Evolutionary conservation across 2,113 vertebrate genomes (phyloP), one percentile per base, ranked within the genome.

Genomic region (Entomyzon cyanotis): DNA sequence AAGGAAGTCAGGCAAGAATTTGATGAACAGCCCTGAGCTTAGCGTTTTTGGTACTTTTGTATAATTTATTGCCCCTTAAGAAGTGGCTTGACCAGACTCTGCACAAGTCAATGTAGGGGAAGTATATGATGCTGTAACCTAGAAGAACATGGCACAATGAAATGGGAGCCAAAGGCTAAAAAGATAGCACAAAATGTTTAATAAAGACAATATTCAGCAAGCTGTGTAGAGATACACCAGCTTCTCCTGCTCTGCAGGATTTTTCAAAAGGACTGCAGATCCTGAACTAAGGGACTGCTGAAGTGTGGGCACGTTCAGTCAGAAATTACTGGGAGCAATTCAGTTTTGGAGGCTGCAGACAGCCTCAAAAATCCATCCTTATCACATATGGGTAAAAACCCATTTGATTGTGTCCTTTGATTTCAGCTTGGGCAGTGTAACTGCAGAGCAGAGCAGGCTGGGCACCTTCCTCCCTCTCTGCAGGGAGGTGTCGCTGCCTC

Each of bases 341-440:
- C 44, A 28, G 25, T 30, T 56, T 88, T 33, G 47, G 65, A 84
- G 21, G 11, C 59, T 75, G 56, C 39, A 81, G 71, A 37, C 53
- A 87, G 44, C 21, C 35, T 64, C 14, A 5, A 84, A 81, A 94
- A 89, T 87, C 65, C 16, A 41, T 89, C 89, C 39, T 69, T 31
- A 68, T 60, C 52, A 16, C 30, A 41, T 49, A 20, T 25, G 27
- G 28, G 7, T 30, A 35, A 68, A 75, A 87, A 91, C 8, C 0
- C 2, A 10, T 19, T 27, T 22, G 14, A 81, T 8, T 37, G 13
- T n/a, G 7, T 41, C 49, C 35, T 82, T 79, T 3, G 9, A 52
- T 79, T 92, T 60, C 77, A 73, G 30, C 35, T 71, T 7, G 5
- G 37, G 37, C 49, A 46, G 50, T 39, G 35, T 42, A 30, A 42